Percentiles rank a stretch among this genome's conserved stretches.
phyloP scores from a whole-genome alignment of 2,888 invertebrate genomes.

The Dasypogon diadema region DNA sequence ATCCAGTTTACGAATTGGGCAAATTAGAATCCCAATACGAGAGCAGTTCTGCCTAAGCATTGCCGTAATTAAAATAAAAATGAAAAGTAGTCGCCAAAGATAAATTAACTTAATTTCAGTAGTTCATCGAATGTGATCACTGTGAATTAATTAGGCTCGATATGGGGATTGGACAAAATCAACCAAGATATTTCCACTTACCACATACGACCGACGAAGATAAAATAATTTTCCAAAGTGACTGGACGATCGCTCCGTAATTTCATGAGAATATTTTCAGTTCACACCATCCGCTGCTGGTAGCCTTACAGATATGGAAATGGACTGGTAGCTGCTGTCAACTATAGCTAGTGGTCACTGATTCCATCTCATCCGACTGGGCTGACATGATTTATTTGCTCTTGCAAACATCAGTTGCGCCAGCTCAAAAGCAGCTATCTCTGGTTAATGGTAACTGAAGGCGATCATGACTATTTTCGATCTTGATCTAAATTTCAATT shows the following conservation, averaged over 20 bases:
- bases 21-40: conserved; percentile 16
- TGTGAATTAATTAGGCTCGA: conserved; percentile 45
- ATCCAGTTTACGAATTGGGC: conserved; percentile 31
- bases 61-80: conserved; percentile 40
- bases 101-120: conserved; percentile 45
- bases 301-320: conserved; percentile 33
- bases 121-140: conserved; percentile 32
- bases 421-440: background rate
- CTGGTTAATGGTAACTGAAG: too few relatives aligned
- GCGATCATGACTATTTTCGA: background rate
- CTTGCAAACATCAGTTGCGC: conserved; percentile 6
- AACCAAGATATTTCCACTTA: background rate
- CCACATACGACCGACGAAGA: background rate
- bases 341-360: conserved; percentile 17
- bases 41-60: background rate
- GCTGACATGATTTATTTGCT: conserved; percentile 43
- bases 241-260: conserved; percentile 15
- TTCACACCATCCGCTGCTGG: conserved; percentile 27
- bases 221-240: conserved; percentile 29
- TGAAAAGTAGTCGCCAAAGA: conserved; percentile 27
- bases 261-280: conserved; percentile 46
- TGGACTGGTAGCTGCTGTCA: conserved; percentile 35
- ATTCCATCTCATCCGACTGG: conserved; percentile 31
- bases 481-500: conserved; percentile 30
- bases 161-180: conserved; percentile 31